These are phyloP conservation scores for Thyatira batis DNA, from an alignment of 2,888 invertebrate genomes.

Conservation along the genomic window DNA sequence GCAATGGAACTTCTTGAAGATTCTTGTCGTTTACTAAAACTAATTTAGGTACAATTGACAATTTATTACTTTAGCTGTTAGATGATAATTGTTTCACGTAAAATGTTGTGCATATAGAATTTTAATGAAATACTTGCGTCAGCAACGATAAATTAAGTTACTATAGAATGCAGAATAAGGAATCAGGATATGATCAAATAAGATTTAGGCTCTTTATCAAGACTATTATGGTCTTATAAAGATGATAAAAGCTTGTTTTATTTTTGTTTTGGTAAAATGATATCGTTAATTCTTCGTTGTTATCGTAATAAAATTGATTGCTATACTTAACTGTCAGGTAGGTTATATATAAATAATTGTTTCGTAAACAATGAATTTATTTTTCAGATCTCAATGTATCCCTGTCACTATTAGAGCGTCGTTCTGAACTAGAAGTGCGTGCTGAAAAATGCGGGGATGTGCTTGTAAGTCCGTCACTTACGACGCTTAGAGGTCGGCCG, in stretches of 20 bases:
- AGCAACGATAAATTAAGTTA: not conserved
- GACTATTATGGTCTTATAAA: not conserved
- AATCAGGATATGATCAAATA: not conserved
- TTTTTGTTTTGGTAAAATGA: not conserved
- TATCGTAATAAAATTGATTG: constrained; percentile 7
- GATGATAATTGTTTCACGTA: not conserved
- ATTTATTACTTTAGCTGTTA: not conserved
- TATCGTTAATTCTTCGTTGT: not conserved
- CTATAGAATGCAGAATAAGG: not conserved
- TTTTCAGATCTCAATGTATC: constrained; percentile 69
- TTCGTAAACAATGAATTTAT: constrained; percentile 8
- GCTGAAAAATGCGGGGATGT: constrained; percentile 59
- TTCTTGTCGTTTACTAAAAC: too few relatives aligned
- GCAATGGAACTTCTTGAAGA: too few relatives aligned
- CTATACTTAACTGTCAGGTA: too few relatives aligned
- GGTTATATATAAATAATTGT: too few relatives aligned
- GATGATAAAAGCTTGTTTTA: not conserved
- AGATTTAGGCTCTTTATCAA: not conserved
- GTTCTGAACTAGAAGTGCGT: constrained; percentile 65
- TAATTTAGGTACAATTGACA: not conserved
- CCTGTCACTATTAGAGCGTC: constrained; percentile 59
- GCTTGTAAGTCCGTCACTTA: constrained; percentile 38
- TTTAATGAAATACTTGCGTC: not conserved
- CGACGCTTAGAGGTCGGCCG: constrained; percentile 27
- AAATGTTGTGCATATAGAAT: not conserved